A percentile compares a stretch with the other conserved stretches of the same genome.
Evolutionary conservation across 2,113 vertebrate genomes (phyloP).

Genomic region (Petaurus breviceps): DNA sequence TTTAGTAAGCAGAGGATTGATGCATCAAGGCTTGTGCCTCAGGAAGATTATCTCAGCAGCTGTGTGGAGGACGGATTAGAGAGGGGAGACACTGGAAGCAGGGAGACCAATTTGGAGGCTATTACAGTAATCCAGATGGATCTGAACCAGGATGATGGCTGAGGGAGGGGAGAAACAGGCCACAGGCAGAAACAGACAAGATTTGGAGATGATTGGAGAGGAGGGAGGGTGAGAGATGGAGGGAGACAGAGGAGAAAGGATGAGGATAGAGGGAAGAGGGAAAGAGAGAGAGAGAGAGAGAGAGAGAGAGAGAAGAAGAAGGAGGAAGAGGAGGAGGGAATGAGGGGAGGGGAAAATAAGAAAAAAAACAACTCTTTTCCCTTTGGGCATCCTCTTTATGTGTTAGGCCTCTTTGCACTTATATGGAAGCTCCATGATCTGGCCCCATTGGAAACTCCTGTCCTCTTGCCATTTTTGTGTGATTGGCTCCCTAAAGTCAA

Average conservation of each 20-base stretch:
- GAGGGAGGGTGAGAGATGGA: neutral
- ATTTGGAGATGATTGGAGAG: too few species aligned
- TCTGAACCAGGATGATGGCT: neutral
- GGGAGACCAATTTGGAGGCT: too few species aligned
- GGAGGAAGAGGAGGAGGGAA: too few species aligned
- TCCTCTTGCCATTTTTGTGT: neutral
- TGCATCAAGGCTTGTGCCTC: neutral
- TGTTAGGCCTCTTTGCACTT: neutral
- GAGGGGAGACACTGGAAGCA: neutral
- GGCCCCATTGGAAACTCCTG: neutral
- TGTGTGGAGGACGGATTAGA: neutral
- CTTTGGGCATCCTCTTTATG: neutral
- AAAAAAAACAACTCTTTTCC: neutral
- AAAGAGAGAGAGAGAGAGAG: too few species aligned
- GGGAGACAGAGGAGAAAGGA: neutral
- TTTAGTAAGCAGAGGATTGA: neutral
- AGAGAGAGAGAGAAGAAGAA: neutral
- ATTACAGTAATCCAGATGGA: neutral
- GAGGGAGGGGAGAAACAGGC: accelerated
- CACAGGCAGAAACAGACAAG: neutral
- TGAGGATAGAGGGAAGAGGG: neutral
- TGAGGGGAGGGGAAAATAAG: too few species aligned
- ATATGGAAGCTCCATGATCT: neutral
- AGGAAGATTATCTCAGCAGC: neutral
- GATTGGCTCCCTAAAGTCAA: neutral